A percentile compares a stretch with the other conserved stretches of the same genome.
Evolutionary conservation across 1,140 invertebrate species (phyloP).

Genomic region (Triops longicaudatus): DNA sequence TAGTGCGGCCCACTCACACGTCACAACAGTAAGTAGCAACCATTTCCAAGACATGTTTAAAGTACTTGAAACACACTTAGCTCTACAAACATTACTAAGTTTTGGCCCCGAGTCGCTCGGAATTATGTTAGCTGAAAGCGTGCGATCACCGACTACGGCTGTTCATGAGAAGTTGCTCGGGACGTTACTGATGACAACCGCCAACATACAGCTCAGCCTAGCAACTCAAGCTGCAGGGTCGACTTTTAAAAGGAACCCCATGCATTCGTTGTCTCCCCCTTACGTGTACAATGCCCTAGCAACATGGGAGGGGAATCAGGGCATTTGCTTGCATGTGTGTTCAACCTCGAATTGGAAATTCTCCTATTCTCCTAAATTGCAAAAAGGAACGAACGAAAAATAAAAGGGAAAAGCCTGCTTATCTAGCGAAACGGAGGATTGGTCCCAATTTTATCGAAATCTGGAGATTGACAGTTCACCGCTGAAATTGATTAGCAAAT

Average conservation of each 20-base stretch:
- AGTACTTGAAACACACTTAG: background rate
- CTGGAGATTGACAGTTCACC: background rate
- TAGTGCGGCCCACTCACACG: background rate
- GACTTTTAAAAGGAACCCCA: background rate
- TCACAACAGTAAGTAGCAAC: background rate
- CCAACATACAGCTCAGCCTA: background rate
- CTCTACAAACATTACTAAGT: too few species aligned
- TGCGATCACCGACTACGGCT: too few species aligned
- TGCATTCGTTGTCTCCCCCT: background rate
- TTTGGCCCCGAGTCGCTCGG: too few species aligned
- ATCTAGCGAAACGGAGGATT: background rate
- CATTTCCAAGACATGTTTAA: background rate
- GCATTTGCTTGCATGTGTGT: slow-evolving; percentile 2
- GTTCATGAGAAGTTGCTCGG: too few species aligned
- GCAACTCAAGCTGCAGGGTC: background rate
- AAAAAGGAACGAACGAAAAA: background rate
- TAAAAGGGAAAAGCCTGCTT: background rate
- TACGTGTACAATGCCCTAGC: background rate
- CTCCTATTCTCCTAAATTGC: background rate
- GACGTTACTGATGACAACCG: too few species aligned
- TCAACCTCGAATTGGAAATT: background rate
- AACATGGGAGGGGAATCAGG: background rate
- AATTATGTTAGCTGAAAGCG: too few species aligned
- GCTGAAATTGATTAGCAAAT: background rate
- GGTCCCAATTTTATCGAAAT: background rate